Base-by-base conservation (phyloP, 1,140 invertebrate genomes). In the Penaeus indicus region DNA sequence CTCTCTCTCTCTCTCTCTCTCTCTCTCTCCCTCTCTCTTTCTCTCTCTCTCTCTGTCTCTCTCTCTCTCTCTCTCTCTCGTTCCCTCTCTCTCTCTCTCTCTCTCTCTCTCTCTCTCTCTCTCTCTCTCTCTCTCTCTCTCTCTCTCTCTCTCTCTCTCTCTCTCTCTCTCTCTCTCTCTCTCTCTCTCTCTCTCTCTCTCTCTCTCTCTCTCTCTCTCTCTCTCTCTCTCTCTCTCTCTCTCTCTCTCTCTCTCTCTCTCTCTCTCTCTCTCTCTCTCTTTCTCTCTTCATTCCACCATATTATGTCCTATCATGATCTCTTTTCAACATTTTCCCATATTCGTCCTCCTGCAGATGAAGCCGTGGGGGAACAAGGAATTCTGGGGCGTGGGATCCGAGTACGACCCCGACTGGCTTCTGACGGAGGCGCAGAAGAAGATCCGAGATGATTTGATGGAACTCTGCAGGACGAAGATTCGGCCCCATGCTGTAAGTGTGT, bases 361-460 rank as follows among this genome's bases (percentile, higher is more conserved):
- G 83, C 67, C 64, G 19, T 89, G 88, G 88, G 88, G 88, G 13
- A 38, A 79, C n/a, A 67, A 75, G 27, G 78, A 84, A 61, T 90
- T 90, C 79, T 90, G 90, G 90, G 90, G 90, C 32, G 22, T 90
- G 2, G 90, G 90, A 63, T 62, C 64, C 42, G 86, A 88, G 42
- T 86, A 42, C 38, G 90, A 90, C 47, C 86, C 90, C 64, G 86
- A 90, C 83, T 90, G 88, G 83, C 47, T 86, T 2, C 90, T 90
- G 25, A 89, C 90, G 21, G 84, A 89, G 62, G 19, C 27, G 13
- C 86, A 89, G 82, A 84, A 85, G 75, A 21, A 90, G 60, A 81
- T 90, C 22, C 82, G 78, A 67, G 47, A 21, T 11, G 10, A 47
- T 21, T n/a, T 90, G 38, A 89, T 90, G 63, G 90, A 90, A 61